phyloP scores from a whole-genome alignment of 2,797 vertebrate genomes.

The Characodon lateralis region DNA sequence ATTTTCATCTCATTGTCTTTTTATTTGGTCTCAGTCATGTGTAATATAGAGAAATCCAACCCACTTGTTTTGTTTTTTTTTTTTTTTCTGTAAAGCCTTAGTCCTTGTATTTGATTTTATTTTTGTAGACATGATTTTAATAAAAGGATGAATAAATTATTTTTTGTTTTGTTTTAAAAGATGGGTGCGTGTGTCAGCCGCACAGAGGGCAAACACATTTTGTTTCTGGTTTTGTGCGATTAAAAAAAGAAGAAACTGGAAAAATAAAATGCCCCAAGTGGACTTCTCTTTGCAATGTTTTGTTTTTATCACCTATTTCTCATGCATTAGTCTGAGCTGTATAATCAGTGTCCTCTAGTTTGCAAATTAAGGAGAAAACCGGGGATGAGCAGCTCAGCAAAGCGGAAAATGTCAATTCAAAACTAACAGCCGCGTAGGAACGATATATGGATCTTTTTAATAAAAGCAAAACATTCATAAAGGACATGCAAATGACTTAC shows the following conservation, averaged over 20 bases:
- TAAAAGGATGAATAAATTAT: constrained; percentile 82
- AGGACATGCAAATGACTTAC: neutral
- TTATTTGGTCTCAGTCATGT: constrained; percentile 64
- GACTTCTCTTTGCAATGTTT: neutral
- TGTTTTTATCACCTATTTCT: neutral
- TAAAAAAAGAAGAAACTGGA: constrained; percentile 73
- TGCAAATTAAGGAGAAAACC: neutral
- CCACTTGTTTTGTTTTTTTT: constrained; percentile 77
- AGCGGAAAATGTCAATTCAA: neutral
- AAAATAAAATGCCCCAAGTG: constrained; percentile 30
- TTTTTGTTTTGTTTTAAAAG: constrained; percentile 71
- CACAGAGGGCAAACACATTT: constrained; percentile 77
- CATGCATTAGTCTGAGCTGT: too few species aligned
- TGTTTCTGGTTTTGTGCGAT: constrained; percentile 81
- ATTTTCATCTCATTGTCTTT: constrained; percentile 64
- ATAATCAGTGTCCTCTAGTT: neutral
- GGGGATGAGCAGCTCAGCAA: neutral
- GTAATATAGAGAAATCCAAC: constrained; percentile 80
- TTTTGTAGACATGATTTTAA: constrained; percentile 83
- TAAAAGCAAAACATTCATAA: neutral
- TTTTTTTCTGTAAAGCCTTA: constrained; percentile 80
- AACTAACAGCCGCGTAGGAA: neutral
- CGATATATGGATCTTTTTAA: neutral
- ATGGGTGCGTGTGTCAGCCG: constrained; percentile 77
- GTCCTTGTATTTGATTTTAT: constrained; percentile 80